These are phyloP conservation scores for Drosophila tani DNA, from an alignment of 1,140 invertebrate species.

Conservation along the genomic window DNA sequence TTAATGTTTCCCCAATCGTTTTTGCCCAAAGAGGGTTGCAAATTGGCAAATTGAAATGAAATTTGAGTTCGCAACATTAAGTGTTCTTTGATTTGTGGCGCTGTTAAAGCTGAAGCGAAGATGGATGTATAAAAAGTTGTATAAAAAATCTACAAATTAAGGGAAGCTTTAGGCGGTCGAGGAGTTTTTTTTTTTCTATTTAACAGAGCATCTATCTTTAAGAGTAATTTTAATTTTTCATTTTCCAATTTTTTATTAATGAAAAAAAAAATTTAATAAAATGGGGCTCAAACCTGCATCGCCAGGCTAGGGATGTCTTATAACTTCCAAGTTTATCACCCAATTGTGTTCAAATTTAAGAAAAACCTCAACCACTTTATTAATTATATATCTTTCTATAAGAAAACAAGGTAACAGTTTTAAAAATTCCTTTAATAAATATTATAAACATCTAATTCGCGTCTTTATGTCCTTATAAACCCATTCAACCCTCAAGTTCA, in stretches of 20 bases:
- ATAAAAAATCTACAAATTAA: not conserved
- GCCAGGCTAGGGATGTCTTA: too few relatives aligned
- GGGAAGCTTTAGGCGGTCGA: not conserved
- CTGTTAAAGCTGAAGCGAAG: not conserved
- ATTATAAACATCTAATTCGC: too few relatives aligned
- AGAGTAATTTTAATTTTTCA: too few relatives aligned
- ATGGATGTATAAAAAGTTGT: not conserved
- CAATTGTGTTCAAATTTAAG: too few relatives aligned
- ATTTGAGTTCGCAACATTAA: slow-evolving; percentile 61
- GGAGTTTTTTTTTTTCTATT: not conserved
- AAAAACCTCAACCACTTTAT: too few relatives aligned
- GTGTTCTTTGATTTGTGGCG: slow-evolving; percentile 58
- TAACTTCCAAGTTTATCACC: too few relatives aligned
- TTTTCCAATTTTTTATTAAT: too few relatives aligned
- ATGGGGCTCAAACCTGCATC: too few relatives aligned
- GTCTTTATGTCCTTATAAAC: not conserved
- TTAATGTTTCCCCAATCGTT: slow-evolving; percentile 72
- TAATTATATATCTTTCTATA: too few relatives aligned
- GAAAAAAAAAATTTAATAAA: not conserved
- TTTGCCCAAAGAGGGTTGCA: slow-evolving; percentile 11
- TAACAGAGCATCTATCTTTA: too few relatives aligned
- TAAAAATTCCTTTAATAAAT: too few relatives aligned
- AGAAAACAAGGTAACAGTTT: too few relatives aligned
- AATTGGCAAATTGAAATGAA: slow-evolving; percentile 60
- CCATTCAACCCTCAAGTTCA: not conserved